Percentiles rank a stretch among this genome's conserved stretches.
Evolutionary conservation across 2,888 invertebrate species (phyloP).

Genomic region (Agrotis clavis): DNA sequence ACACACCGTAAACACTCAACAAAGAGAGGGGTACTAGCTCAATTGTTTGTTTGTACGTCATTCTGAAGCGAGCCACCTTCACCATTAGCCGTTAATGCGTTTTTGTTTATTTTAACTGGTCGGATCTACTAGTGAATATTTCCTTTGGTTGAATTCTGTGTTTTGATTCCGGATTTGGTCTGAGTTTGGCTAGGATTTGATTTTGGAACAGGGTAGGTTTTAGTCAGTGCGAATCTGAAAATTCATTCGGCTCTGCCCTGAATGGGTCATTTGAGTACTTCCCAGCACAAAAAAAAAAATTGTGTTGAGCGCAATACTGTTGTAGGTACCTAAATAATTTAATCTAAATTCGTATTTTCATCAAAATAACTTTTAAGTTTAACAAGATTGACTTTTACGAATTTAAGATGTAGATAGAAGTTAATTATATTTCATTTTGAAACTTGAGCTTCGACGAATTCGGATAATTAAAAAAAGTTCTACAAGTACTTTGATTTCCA

Average conservation of each 20-base stretch:
- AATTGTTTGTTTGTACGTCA: conserved; percentile 81
- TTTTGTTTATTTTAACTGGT: conserved; percentile 75
- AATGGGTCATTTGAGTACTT: no score
- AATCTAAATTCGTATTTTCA: no score
- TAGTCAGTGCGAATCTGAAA: no score
- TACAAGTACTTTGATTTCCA: background rate
- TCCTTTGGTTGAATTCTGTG: conserved; percentile 47
- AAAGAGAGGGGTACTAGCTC: conserved; percentile 61
- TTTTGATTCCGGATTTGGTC: conserved; percentile 28
- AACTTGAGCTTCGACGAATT: background rate
- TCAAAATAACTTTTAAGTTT: no score
- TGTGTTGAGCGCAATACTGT: no score
- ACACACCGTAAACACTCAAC: conserved; percentile 58
- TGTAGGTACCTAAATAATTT: no score
- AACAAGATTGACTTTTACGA: no score
- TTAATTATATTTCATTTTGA: no score
- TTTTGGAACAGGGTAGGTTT: background rate
- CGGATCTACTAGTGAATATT: conserved; percentile 60
- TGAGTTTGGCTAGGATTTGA: conserved; percentile 1
- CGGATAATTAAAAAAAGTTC: background rate
- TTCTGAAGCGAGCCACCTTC: conserved; percentile 81
- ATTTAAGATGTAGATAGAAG: no score
- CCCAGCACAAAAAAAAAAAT: no score
- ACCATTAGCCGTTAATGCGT: conserved; percentile 83
- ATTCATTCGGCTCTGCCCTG: no score